Conservation (phyloP, 2,888 invertebrate species). For the Operophtera brumata region DNA sequence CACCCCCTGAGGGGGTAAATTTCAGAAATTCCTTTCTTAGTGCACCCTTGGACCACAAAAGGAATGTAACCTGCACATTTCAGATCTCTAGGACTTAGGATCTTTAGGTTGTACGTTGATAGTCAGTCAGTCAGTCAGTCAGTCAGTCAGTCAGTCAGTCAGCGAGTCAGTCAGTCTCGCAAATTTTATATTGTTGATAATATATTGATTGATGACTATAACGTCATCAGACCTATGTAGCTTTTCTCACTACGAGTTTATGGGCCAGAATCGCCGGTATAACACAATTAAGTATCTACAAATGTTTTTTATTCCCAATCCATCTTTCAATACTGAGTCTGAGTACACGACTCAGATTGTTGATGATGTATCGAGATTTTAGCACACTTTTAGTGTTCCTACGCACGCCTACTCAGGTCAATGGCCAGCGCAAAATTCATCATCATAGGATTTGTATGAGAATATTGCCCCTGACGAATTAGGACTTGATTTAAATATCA, state of each 20-base stretch:
- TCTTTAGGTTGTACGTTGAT: too few relatives aligned
- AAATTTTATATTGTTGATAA: too few relatives aligned
- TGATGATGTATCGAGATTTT: slow-evolving; percentile 9
- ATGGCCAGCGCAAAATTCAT: slow-evolving; percentile 3
- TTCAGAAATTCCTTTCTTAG: too few relatives aligned
- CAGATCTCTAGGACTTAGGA: too few relatives aligned
- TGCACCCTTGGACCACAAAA: too few relatives aligned
- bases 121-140: too few relatives aligned
- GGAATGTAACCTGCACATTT: too few relatives aligned
- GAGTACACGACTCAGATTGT: slow-evolving; percentile 2
- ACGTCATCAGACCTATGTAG: not conserved
- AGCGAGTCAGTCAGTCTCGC: too few relatives aligned
- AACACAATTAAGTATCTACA: not conserved
- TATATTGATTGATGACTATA: too few relatives aligned
- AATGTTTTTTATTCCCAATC: slow-evolving; percentile 3
- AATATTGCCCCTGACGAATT: slow-evolving; percentile 21
- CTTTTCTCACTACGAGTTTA: not conserved
- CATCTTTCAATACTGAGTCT: slow-evolving; percentile 5
- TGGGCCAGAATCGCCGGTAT: too few relatives aligned
- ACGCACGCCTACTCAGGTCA: slow-evolving; percentile 13
- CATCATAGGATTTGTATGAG: slow-evolving; percentile 14
- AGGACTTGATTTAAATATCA: slow-evolving; percentile 26
- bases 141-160: too few relatives aligned
- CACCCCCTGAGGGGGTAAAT: too few relatives aligned
- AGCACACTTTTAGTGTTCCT: slow-evolving; percentile 11